These are phyloP conservation scores for Ibycter americanus DNA, from an alignment of 2,797 vertebrate genomes.

Conservation along the genomic window DNA sequence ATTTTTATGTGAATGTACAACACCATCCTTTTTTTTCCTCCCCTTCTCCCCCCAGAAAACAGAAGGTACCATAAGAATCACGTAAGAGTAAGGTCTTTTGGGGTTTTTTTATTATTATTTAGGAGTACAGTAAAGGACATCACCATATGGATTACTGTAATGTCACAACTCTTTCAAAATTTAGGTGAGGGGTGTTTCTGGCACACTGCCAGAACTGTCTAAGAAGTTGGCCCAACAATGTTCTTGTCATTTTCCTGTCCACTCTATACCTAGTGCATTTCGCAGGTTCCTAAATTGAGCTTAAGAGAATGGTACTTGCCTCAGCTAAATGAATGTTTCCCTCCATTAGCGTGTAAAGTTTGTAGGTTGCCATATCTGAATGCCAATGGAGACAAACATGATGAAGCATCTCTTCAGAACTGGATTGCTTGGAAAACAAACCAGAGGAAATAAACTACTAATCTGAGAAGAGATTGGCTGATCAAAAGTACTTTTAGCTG, in stretches of 20 bases:
- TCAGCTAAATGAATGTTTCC: neutral
- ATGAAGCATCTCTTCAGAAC: neutral
- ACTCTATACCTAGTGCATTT: neutral
- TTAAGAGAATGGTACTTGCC: neutral
- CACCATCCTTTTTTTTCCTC: fast-evolving
- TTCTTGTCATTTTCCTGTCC: neutral
- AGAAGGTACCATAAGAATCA: neutral
- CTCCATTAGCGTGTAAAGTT: neutral
- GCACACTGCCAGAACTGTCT: neutral
- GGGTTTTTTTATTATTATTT: neutral
- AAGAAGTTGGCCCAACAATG: neutral
- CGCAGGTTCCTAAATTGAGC: neutral
- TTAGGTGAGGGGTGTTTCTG: neutral
- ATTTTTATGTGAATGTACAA: neutral
- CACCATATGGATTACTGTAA: neutral
- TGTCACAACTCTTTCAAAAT: neutral
- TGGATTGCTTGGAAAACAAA: neutral
- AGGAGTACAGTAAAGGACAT: neutral
- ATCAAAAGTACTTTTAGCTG: neutral
- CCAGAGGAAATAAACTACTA: neutral
- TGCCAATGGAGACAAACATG: neutral
- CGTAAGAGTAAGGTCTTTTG: neutral
- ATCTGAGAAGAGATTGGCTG: neutral
- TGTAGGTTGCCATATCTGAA: neutral
- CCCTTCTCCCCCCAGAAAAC: neutral